Evolutionary conservation across 2,797 vertebrate genomes (phyloP).

Genomic region (Sandelia bainsii): DNA sequence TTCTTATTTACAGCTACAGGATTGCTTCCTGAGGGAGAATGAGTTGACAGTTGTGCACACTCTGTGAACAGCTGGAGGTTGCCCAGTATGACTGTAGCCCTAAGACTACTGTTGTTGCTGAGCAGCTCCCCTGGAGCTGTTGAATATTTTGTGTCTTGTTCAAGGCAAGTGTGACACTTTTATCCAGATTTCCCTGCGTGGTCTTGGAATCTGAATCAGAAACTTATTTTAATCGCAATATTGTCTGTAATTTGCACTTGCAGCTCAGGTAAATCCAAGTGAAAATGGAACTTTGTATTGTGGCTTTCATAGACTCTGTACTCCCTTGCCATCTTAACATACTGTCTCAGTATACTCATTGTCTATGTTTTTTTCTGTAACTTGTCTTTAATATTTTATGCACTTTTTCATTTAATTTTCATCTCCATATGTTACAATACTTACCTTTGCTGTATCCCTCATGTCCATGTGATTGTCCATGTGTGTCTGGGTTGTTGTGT

Average conservation of each 20-base stretch:
- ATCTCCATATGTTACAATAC: background rate
- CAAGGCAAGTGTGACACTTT: constrained; percentile 10
- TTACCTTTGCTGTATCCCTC: background rate
- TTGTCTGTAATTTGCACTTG: background rate
- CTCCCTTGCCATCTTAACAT: background rate
- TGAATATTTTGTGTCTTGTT: constrained; percentile 32
- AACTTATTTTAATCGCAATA: background rate
- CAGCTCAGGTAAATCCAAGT: background rate
- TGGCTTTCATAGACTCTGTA: background rate
- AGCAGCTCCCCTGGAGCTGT: constrained; percentile 26
- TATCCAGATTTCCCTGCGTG: constrained; percentile 7
- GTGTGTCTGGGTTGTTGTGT: background rate
- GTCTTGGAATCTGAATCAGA: constrained; percentile 8
- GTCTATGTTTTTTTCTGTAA: background rate
- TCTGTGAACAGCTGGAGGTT: constrained; percentile 58
- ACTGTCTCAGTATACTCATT: background rate
- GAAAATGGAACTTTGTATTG: background rate
- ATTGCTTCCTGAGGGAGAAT: constrained; percentile 18
- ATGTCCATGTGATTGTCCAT: background rate
- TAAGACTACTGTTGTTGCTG: constrained; percentile 30
- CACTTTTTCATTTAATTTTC: background rate
- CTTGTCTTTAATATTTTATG: background rate
- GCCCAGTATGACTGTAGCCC: constrained; percentile 31
- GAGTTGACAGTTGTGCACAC: constrained; percentile 17
- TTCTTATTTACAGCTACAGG: constrained; percentile 34